Evolutionary conservation across 1,140 invertebrate genomes (phyloP).

Genomic region (Lerema accius): DNA sequence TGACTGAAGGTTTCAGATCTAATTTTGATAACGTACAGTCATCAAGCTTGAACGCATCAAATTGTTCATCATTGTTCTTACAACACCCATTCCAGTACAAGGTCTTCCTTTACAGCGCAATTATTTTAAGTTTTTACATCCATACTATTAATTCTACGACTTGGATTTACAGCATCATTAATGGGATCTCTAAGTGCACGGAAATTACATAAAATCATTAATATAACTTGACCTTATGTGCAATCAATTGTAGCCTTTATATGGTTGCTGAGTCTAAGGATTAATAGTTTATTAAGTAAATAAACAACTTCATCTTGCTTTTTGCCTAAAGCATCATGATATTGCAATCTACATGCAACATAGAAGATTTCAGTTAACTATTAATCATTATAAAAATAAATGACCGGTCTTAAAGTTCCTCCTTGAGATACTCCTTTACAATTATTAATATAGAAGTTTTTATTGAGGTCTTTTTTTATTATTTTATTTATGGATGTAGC

Average conservation of each 20-base stretch:
- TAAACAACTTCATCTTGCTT: not conserved
- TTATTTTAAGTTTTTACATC: conserved; percentile 11
- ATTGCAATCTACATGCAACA: not conserved
- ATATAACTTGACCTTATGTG: conserved; percentile 32
- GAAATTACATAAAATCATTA: conserved; percentile 26
- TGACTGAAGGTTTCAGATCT: conserved; percentile 8
- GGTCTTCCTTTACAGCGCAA: conserved; percentile 5
- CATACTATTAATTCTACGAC: not conserved
- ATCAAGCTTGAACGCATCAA: conserved; percentile 5
- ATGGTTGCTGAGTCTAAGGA: not conserved
- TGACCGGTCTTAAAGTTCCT: not conserved
- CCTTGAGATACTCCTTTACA: not conserved
- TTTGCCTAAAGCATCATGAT: not conserved
- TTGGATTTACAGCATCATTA: conserved; percentile 18
- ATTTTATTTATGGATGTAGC: not conserved
- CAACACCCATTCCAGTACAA: conserved; percentile 10
- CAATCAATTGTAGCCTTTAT: not conserved
- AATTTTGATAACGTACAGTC: conserved; percentile 12
- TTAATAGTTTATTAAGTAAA: too few species aligned
- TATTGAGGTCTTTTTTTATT: not conserved
- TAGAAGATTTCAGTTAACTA: not conserved
- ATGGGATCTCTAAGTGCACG: conserved; percentile 18
- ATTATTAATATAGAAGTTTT: not conserved
- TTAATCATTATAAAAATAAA: not conserved
- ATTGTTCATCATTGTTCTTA: conserved; percentile 2